Evolutionary conservation across 2,113 vertebrate genomes (phyloP), one percentile per base, ranked within the genome.

Genomic region (Sceloporus tristichus): DNA sequence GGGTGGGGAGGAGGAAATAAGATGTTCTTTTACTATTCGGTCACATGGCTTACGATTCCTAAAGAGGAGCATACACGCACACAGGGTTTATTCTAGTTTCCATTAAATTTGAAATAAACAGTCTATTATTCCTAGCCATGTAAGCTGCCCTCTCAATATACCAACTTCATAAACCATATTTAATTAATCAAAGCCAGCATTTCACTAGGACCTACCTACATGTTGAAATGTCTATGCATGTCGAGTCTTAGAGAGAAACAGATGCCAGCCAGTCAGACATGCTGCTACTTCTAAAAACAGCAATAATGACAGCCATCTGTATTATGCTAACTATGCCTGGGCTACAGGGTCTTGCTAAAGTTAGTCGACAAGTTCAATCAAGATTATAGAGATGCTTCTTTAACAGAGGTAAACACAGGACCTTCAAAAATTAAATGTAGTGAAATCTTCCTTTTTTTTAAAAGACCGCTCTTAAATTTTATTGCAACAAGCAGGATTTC

Each of bases 261-360:
- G 97, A 98, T 96, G 97, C 96, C 96, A 97, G 96, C 90, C 97
- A 95, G 94, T 93, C 96, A 96, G 97, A 96, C 96, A 96, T 92
- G 91, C 94, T 95, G 96, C 97, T 96, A 94, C 93, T 97, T 97
- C 98, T 98, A 98, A 98, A 99, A 98, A 98, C 98, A 98, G 98
- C 98, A 98, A 97, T 97, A 91, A 97, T 91, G 96, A 97, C 94
- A 96, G 98, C 96, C 96, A 98, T 98, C 97, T 95, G 92, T 96
- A 97, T 97, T 96, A 98, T 97, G 97, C 97, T 96, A 99, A 97
- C 97, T 98, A 99, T 98, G 98, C 97, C 97, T 96, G 93, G 95
- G 93, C 96, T 96, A 96, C 95, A 82, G 96, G 96, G 97, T 96
- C 97, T 88, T 95, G 97, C 98, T 99, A 98, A 98, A 99, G 97